Percentiles rank a stretch among this genome's conserved stretches.
These are phyloP conservation scores for Molossus alvarezi DNA, from an alignment of 2,797 vertebrate genomes.

Conservation along the genomic window DNA sequence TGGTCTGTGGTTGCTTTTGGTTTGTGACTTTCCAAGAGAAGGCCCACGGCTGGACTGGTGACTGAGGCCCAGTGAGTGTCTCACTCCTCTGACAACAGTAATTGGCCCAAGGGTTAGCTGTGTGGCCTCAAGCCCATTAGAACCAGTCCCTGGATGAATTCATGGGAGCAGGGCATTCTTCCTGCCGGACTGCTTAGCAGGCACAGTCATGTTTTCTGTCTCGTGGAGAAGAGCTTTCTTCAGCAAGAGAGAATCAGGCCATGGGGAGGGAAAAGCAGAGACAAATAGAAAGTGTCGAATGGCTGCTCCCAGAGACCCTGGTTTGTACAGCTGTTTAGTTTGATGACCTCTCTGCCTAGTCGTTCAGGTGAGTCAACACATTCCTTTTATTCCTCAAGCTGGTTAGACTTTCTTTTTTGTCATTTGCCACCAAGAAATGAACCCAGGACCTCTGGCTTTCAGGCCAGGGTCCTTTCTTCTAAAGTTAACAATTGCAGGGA, in stretches of 20 bases:
- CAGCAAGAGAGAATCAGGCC: background rate
- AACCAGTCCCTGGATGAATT: background rate
- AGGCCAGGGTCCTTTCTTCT: background rate
- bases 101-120: background rate
- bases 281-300: background rate
- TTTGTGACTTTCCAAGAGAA: background rate
- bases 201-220: background rate
- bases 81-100: background rate
- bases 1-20: background rate
- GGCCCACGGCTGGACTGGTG: background rate
- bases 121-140: too few relatives aligned
- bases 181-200: background rate
- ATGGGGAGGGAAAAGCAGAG: background rate
- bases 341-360: background rate
- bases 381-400: background rate
- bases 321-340: background rate
- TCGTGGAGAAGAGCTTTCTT: background rate
- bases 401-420: background rate
- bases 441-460: background rate
- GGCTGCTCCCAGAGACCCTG: background rate
- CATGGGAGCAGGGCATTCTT: background rate
- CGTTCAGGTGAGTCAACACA: background rate
- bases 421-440: conserved; percentile 17
- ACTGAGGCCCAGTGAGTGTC: background rate
- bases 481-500: background rate